Base-by-base conservation (phyloP, 2,888 invertebrate genomes). In the Ethmia dodecea region DNA sequence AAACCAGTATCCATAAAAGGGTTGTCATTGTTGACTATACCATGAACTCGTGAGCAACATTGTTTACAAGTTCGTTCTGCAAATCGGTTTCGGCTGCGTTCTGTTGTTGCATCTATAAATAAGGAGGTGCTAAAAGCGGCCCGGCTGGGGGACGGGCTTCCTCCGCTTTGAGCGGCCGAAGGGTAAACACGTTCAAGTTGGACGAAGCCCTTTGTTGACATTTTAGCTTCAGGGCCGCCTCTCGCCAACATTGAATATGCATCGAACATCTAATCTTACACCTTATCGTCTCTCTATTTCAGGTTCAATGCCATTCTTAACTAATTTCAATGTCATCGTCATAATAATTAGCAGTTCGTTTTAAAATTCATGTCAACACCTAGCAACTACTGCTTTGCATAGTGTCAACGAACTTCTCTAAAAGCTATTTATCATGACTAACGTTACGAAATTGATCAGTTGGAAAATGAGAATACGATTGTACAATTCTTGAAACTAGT, bases 71-170 rank as follows among this genome's bases (percentile, higher is more conserved):
- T 66, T 60, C 57, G 48, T 78, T 79, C 77, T 67, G 60, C 68
- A 5, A n/a, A n/a, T n/a, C n/a, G n/a, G 62, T 62, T 56, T 60
- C 58, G 58, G 58, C 60, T 55, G 61, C 64, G 72, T 63, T 68
- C 57, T 69, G 70, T 70, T 71, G 73, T 72, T 73, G 67, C 64
- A 60, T 81, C 80, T 83, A 83, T 79, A 84, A 86, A 83, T 86
- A 83, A 72, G 76, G 73, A 84, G 84, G 83, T 84, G 84, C 81
- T 86, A 86, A 86, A 86, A 83, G 81, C 79, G 78, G 72, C 67
- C 77, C 60, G 69, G 58, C 69, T 71, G 75, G 81, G 81, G 73
- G 81, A 79, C 79, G 71, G 68, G 79, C 71, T 79, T 83, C 83
- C 83, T 80, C 57, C 61, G 75, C 81, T 83, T 81, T 81, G 80